A percentile compares a stretch with the other conserved stretches of the same genome.
Conservation (phyloP, 2,797 vertebrate genomes). For the Catostomus latipinnis region DNA sequence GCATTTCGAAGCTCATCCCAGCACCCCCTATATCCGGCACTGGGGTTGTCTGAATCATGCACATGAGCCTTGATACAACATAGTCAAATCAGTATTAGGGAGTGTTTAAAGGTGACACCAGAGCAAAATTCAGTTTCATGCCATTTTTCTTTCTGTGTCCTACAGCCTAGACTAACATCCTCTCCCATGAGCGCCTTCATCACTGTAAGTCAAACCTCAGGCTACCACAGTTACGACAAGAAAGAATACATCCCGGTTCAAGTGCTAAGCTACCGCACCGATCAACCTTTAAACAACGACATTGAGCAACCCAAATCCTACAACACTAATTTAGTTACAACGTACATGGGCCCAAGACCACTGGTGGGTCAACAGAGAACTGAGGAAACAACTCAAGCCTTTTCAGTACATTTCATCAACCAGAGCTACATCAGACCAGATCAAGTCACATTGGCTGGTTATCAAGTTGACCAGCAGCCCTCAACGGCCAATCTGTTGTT, state of each 20-base stretch:
- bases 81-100: too few relatives aligned
- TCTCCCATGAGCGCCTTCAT: slow-evolving; percentile 16
- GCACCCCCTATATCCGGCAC: too few relatives aligned
- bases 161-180: slow-evolving; percentile 16
- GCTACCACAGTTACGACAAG: neutral
- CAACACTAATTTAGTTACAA: neutral
- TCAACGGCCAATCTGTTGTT: neutral
- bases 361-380: neutral
- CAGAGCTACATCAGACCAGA: neutral
- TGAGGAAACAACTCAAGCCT: neutral
- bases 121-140: neutral
- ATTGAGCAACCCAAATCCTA: neutral
- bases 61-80: too few relatives aligned
- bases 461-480: neutral
- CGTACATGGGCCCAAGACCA: neutral
- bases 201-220: neutral
- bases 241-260: neutral
- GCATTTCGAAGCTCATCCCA: too few relatives aligned
- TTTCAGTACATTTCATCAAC: neutral
- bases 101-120: neutral
- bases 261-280: neutral
- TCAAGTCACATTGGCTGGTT: neutral
- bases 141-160: neutral
- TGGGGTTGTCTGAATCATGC: too few relatives aligned
- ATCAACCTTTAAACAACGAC: neutral